Percentiles rank a stretch among this genome's conserved stretches.
Evolutionary conservation across 2,113 vertebrate species (phyloP).

Genomic region (Seriola rivoliana): DNA sequence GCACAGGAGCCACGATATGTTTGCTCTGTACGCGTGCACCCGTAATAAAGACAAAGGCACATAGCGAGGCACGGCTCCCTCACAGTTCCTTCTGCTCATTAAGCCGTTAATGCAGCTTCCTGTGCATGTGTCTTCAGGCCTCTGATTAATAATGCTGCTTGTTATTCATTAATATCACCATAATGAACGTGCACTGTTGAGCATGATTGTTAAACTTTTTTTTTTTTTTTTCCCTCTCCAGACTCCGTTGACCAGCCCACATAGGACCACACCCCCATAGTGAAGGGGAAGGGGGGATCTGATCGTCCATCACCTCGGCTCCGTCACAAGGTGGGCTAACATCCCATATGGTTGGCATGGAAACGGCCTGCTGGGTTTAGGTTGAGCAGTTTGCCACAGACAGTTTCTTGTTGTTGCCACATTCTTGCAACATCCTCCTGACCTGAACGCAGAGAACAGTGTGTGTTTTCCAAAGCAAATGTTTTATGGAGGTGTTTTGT

Average conservation of each 20-base stretch:
- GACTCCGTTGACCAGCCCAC: conserved; percentile 66
- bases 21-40: conserved; percentile 21
- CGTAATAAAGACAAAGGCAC: conserved; percentile 70
- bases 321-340: conserved; percentile 80
- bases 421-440: conserved; percentile 81
- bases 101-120: conserved; percentile 72
- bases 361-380: conserved; percentile 78
- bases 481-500: conserved; percentile 53
- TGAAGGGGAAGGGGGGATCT: conserved; percentile 59
- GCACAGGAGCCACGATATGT: conserved; percentile 26
- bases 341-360: conserved; percentile 81
- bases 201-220: conserved; percentile 61
- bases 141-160: conserved; percentile 75
- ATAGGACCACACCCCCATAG: conserved; percentile 56
- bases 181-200: conserved; percentile 63
- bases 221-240: conserved; percentile 32
- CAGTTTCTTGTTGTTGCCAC: conserved; percentile 80
- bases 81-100: conserved; percentile 68
- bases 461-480: conserved; percentile 57
- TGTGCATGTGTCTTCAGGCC: conserved; percentile 69
- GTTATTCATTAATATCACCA: conserved; percentile 70
- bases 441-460: conserved; percentile 57
- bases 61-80: conserved; percentile 16
- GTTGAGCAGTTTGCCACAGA: conserved; percentile 73
- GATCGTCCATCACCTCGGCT: conserved; percentile 75